Base-by-base conservation (phyloP, 2,113 vertebrate genomes). In the Procapra przewalskii region DNA sequence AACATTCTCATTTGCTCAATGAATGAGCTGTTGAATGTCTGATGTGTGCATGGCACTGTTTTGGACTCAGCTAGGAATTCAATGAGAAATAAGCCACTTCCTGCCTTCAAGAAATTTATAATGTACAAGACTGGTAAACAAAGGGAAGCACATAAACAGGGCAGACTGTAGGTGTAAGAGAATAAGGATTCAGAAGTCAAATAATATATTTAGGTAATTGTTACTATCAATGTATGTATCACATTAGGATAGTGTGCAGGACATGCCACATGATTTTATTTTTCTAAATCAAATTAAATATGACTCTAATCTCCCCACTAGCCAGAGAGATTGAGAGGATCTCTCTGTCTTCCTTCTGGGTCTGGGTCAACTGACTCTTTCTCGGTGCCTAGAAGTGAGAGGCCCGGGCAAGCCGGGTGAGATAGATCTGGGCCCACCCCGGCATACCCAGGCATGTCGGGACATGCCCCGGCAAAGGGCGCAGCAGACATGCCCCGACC, bases 281-380 rank as follows among this genome's bases (percentile, higher is more conserved):
- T 88, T 96, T 81, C 21, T 94, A 94, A 79, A 64, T 87, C 80
- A 92, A 43, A 92, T 92, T 88, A 80, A 96, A 85, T 54, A 88
- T 52, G n/a, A 84, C 48, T 86, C 48, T 92, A 80, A 91, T 59
- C 21, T 89, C 57, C 27, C 45, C 10, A 54, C 21, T 31, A 91
- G 25, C 59, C 48, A 45, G 23, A 25, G 36, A 75, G 17, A 50
- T 75, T 45, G n/a, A 97, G 59, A 85, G 84, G 54, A 62, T 83
- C 55, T 89, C 60, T 92, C 50, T 77, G 55, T 43, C 27, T 17
- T 45, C 2, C 64, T 45, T 36, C n/a, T 52, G 59, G 45, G 36
- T 88, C 71, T 90, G 13, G 17, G 27, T 67, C 71, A 79, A 23
- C 13, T 57, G 52, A 83, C 48, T 96, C 62, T 88, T 96, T 88